Percentiles rank a stretch among this genome's conserved stretches.
Conservation (phyloP, 2,113 vertebrate genomes). For the Gymnogyps californianus region DNA sequence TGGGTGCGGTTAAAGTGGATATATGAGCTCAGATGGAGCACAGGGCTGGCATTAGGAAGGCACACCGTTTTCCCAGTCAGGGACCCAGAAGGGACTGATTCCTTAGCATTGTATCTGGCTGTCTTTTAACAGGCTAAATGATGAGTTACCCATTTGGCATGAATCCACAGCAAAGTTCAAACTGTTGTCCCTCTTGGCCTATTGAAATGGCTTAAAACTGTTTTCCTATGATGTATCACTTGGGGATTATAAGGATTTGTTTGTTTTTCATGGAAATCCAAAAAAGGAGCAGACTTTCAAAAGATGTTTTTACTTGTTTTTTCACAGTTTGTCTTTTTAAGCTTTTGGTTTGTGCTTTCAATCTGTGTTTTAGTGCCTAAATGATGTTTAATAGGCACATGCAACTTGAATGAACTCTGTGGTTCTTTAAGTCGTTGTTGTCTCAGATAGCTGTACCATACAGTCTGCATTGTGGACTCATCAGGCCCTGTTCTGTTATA, state of each 20-base stretch:
- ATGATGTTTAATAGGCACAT: neutral
- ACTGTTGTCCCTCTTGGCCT: neutral
- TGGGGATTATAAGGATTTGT: neutral
- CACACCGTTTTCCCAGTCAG: neutral
- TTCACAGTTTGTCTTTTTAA: neutral
- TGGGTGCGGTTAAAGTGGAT: neutral
- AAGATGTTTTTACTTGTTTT: neutral
- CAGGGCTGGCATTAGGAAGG: neutral
- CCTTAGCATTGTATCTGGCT: neutral
- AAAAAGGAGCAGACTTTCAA: neutral
- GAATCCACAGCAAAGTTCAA: neutral
- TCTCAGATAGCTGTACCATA: neutral
- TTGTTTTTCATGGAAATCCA: neutral
- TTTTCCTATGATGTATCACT: neutral
- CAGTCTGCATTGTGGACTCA: neutral
- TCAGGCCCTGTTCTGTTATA: rapidly evolving
- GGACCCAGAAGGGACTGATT: neutral
- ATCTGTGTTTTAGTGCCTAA: neutral
- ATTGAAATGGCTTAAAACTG: neutral
- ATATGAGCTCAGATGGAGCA: neutral
- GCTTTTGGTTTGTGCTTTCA: neutral
- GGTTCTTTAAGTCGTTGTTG: neutral
- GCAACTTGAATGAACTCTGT: neutral
- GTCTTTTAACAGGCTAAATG: neutral
- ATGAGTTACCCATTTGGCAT: neutral